Evolutionary conservation across 2,888 invertebrate genomes (phyloP).

Genomic region (Andrena marginata): DNA sequence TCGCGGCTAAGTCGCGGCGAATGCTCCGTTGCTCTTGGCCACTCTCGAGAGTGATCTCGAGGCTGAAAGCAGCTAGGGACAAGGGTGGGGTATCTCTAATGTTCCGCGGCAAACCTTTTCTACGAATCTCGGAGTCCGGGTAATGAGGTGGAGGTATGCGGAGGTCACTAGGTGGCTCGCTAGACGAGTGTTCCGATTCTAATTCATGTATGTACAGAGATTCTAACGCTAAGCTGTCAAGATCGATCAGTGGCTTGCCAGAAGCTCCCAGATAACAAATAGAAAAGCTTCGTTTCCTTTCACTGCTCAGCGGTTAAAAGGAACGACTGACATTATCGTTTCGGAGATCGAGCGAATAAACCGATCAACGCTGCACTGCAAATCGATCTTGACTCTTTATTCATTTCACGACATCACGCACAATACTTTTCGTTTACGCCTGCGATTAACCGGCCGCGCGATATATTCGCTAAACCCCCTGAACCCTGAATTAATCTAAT

Average conservation of each 20-base stretch:
- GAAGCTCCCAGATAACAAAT: too few relatives aligned
- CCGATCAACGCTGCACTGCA: neutral
- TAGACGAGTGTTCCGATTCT: conserved; percentile 39
- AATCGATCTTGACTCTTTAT: conserved; percentile 56
- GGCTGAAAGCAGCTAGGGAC: conserved; percentile 84
- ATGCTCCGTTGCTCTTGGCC: conserved; percentile 62
- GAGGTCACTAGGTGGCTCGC: conserved; percentile 39
- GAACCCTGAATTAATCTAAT: conserved; percentile 20
- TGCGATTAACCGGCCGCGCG: conserved; percentile 33
- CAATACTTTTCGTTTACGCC: conserved; percentile 15
- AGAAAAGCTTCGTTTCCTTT: too few relatives aligned
- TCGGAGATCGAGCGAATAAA: too few relatives aligned
- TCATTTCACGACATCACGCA: conserved; percentile 31
- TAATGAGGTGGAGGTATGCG: conserved; percentile 42
- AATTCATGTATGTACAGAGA: conserved; percentile 49
- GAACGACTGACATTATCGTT: too few relatives aligned
- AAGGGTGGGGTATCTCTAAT: conserved; percentile 75
- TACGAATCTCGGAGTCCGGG: conserved; percentile 47
- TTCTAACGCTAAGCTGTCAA: conserved; percentile 38
- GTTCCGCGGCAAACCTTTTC: conserved; percentile 43
- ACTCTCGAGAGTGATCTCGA: conserved; percentile 64
- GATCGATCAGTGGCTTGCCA: conserved; percentile 45
- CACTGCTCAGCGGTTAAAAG: too few relatives aligned
- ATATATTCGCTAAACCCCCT: conserved; percentile 2
- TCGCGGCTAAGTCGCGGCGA: conserved; percentile 39